Evolutionary conservation across 2,888 invertebrate species (phyloP), one percentile per base, ranked within the genome.

Genomic region (Ligdia adustata): DNA sequence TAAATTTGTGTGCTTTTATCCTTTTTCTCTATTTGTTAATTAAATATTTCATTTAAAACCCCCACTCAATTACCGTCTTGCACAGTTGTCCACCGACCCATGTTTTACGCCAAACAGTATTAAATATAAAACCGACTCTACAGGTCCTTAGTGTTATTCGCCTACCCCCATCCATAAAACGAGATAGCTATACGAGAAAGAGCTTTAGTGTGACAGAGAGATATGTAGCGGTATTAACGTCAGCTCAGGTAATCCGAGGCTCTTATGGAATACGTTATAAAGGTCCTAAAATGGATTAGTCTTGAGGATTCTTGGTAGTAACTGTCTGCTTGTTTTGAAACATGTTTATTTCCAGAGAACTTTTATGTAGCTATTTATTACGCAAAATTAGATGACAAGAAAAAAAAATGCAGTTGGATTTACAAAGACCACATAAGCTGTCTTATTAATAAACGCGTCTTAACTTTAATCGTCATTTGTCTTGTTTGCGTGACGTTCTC

Each of bases 191-290:
- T 52, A 57, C 22, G 7, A 6, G n/a, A 6, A 6, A 6, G 4
- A 3, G 3, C 1, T 7, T 0, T n/a, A 6, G 22, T 22, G 3
- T n/a, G 22, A 22, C 2, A 22, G 22, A 22, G 22, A 22, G 6
- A 0, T 5, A 7, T n/a, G n/a, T 7, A 22, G 7, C 6, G 7
- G 22, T 2, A 3, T 6, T n/a, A n/a, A 22, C 7, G 22, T 6
- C n/a, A n/a, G 48, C 40, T 47, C 60, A 63, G 60, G 66, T 72
- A 69, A 71, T 65, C 66, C 65, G 37, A 39, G 57, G 52, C 58
- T 64, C 55, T 60, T 61, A 40, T 60, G 55, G 64, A 72, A 69
- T 69, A 69, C 60, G 62, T 66, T 69, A 67, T 67, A 66, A 62
- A 64, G 60, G 54, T 62, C 52, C 40, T 35, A 47, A 47, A 34